Evolutionary conservation across 2,797 vertebrate genomes (phyloP).

Genomic region (Gymnothorax reevesii): DNA sequence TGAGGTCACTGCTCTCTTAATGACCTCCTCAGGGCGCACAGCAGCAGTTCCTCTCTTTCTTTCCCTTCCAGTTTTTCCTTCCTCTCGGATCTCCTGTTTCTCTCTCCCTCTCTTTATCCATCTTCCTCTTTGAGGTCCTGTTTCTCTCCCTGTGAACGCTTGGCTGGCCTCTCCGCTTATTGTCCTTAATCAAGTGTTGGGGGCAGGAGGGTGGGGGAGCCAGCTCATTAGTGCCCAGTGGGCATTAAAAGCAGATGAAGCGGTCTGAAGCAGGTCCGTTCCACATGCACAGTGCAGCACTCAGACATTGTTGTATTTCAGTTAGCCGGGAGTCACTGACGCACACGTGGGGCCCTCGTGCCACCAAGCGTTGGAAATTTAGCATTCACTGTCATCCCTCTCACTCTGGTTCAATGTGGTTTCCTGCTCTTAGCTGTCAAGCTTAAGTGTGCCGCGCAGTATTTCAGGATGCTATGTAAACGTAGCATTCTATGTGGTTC

Average conservation of each 20-base stretch:
- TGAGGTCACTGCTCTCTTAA: constrained; percentile 55
- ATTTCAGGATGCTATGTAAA: not conserved
- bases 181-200: constrained; percentile 72
- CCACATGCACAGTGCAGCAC: constrained; percentile 29
- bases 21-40: constrained; percentile 62
- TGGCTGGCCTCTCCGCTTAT: constrained; percentile 49
- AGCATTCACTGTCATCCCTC: not conserved
- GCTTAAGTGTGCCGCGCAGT: not conserved
- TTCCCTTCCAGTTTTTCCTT: not conserved
- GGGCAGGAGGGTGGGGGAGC: constrained; percentile 69
- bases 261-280: constrained; percentile 61
- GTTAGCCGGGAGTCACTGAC: not conserved
- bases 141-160: constrained; percentile 44
- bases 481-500: not conserved
- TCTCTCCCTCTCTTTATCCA: not conserved
- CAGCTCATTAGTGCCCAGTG: constrained; percentile 71
- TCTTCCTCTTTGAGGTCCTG: not conserved
- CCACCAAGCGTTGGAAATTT: not conserved
- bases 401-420: not conserved
- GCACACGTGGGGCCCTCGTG: not conserved
- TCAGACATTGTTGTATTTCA: constrained; percentile 8
- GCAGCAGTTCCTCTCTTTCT: constrained; percentile 31
- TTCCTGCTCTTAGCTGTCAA: not conserved
- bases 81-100: not conserved
- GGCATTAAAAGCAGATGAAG: constrained; percentile 64